Percentiles rank a stretch among this genome's conserved stretches.
phyloP scores from a whole-genome alignment of 2,888 invertebrate species.

The Chirona hameri region DNA sequence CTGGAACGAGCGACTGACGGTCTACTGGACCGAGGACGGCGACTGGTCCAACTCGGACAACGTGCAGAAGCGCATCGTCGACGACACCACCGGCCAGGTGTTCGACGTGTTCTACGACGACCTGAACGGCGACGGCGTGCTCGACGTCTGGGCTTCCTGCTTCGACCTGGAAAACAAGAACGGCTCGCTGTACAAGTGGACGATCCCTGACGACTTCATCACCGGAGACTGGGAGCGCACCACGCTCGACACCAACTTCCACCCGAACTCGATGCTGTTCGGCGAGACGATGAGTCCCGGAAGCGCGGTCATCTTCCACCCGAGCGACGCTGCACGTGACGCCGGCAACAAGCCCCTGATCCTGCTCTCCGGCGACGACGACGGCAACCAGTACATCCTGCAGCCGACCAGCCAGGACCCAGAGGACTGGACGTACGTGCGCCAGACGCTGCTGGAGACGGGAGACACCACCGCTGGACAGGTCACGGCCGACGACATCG shows the following conservation, averaged over 20 bases:
- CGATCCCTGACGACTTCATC: slow-evolving; percentile 42
- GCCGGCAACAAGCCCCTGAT: slow-evolving; percentile 41
- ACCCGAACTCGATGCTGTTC: slow-evolving; percentile 41
- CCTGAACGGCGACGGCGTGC: slow-evolving; percentile 42
- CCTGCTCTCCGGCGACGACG: slow-evolving; percentile 44
- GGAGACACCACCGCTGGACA: slow-evolving; percentile 42
- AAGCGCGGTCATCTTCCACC: slow-evolving; percentile 42
- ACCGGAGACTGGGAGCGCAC: slow-evolving; percentile 38
- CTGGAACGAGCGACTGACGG: slow-evolving; percentile 41
- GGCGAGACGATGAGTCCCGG: slow-evolving; percentile 44
- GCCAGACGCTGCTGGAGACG: slow-evolving; percentile 42
- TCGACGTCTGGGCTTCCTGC: slow-evolving; percentile 42
- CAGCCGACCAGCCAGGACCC: slow-evolving; percentile 41
- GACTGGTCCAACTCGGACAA: slow-evolving; percentile 41
- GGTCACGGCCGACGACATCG: slow-evolving; percentile 42
- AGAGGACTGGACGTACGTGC: slow-evolving; percentile 42
- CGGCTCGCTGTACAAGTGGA: slow-evolving; percentile 42
- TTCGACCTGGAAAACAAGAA: slow-evolving; percentile 39
- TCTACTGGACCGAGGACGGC: slow-evolving; percentile 41
- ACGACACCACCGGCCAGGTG: slow-evolving; percentile 42
- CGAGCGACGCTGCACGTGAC: slow-evolving; percentile 36
- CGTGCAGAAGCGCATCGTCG: slow-evolving; percentile 40
- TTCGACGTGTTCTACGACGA: slow-evolving; percentile 43
- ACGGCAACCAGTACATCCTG: slow-evolving; percentile 43
- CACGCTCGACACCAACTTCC: slow-evolving; percentile 42